phyloP scores from a whole-genome alignment of 2,888 invertebrate species.

The Eupithecia exiguata region DNA sequence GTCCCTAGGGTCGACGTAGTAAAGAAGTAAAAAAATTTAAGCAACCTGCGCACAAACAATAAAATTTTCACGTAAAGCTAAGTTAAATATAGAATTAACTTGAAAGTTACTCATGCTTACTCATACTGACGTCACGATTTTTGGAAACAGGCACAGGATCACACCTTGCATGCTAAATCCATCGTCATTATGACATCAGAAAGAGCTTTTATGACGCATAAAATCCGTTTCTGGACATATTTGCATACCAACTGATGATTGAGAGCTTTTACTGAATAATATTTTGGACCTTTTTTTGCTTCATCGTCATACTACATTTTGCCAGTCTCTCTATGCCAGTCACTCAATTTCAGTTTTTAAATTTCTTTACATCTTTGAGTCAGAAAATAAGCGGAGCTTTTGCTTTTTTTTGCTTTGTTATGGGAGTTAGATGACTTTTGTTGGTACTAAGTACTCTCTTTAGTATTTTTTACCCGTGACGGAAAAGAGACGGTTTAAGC shows the following conservation, averaged over 20 bases:
- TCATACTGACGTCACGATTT: slow-evolving; percentile 33
- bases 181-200: slow-evolving; percentile 52
- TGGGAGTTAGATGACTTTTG: no score
- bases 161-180: slow-evolving; percentile 36
- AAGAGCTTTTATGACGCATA: slow-evolving; percentile 49
- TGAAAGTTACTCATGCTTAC: slow-evolving; percentile 32
- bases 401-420: no score
- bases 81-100: slow-evolving; percentile 30
- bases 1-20: neutral
- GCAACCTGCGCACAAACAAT: neutral
- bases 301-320: neutral
- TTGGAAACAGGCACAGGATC: slow-evolving; percentile 30
- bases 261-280: neutral
- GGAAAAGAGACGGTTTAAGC: no score
- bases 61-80: neutral
- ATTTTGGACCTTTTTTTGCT: neutral
- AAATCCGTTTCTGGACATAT: slow-evolving; percentile 26
- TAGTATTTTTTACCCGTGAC: no score
- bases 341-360: no score
- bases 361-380: no score
- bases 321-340: no score
- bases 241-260: neutral
- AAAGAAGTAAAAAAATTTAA: neutral
- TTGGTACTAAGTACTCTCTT: no score
- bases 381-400: no score